Base-by-base conservation (phyloP, 2,888 invertebrate genomes). In the Drosophila neonasuta region DNA sequence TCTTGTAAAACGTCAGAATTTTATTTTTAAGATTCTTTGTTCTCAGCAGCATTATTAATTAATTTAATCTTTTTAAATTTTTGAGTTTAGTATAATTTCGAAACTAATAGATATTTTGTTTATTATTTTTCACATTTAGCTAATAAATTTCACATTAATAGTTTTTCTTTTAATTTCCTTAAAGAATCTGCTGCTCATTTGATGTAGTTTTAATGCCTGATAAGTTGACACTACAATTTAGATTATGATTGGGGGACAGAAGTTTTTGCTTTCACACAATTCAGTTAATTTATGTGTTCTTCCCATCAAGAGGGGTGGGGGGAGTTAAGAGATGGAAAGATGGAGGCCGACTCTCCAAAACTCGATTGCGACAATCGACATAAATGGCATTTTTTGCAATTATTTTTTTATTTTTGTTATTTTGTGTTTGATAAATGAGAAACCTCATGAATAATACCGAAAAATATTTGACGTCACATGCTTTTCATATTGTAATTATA, bases 381-480 rank as follows among this genome's bases (percentile, higher is more conserved):
- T 71, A 61, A 52, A 69, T 55, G 54, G 30, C 50, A 49, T 29
- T 29, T 49, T 42, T 13, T 2, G 32, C 32, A 3, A 20, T 20
- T 4, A 3, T 20, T 44, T 74, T 59, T 41, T 24, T 15, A 1
- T 15, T 51, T 63, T 50, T 11, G 32, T 15, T 56, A 57, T 17
- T 50, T 13, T 41, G 5, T 44, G 34, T 42, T 50, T 60, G 36
- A 52, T 32, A 57, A 60, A 66, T 56, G 58, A 63, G 56, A 69
- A 70, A 72, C 55, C 71, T 78, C 75, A 83, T 80, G 83, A 81
- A 81, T 84, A 81, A 80, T 84, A 74, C 72, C 81, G 65, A 61
- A 80, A 80, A 79, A 79, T 75, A 79, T 84, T 81, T 84, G 77
- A 79, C 79, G 77, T 84, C 75, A 71, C 66, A 70, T 63, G 77